phyloP scores from a whole-genome alignment of 1,140 invertebrate genomes.

The Ctenoplectra terminalis region DNA sequence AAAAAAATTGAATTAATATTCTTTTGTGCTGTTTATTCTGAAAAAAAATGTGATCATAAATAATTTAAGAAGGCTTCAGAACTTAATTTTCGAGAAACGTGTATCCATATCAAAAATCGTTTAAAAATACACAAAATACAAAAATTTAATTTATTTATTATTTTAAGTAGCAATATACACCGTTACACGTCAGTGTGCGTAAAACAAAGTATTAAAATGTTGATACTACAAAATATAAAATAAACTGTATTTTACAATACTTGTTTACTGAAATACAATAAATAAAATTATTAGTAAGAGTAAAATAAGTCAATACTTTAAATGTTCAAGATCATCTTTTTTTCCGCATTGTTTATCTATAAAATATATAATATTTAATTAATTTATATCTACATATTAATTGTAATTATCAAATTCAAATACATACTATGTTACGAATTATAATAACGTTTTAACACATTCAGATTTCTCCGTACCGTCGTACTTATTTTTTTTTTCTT shows the following conservation, averaged over 20 bases:
- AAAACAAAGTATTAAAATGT: conserved; percentile 31
- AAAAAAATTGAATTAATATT: neutral
- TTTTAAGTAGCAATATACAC: conserved; percentile 56
- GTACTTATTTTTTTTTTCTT: neutral
- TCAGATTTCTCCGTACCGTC: neutral
- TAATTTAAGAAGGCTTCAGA: conserved; percentile 9
- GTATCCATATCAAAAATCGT: conserved; percentile 14
- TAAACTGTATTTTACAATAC: conserved; percentile 29
- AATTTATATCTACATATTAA: conserved; percentile 29
- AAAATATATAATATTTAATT: conserved; percentile 25
- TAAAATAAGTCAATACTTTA: conserved; percentile 20
- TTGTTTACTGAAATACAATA: conserved; percentile 26
- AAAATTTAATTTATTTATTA: conserved; percentile 40
- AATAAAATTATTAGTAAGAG: conserved; percentile 33
- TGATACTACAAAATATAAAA: conserved; percentile 22
- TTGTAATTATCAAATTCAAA: conserved; percentile 10
- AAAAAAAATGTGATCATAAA: neutral
- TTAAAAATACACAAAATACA: conserved; percentile 40
- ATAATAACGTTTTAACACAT: conserved; percentile 3
- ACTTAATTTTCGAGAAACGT: neutral
- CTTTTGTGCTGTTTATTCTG: neutral
- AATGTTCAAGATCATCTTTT: conserved; percentile 18
- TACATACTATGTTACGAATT: conserved; percentile 23
- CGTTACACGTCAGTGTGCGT: conserved; percentile 10
- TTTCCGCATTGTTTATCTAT: neutral